Conservation (phyloP, 23 tunicate species). For the Diplosoma virens region DNA sequence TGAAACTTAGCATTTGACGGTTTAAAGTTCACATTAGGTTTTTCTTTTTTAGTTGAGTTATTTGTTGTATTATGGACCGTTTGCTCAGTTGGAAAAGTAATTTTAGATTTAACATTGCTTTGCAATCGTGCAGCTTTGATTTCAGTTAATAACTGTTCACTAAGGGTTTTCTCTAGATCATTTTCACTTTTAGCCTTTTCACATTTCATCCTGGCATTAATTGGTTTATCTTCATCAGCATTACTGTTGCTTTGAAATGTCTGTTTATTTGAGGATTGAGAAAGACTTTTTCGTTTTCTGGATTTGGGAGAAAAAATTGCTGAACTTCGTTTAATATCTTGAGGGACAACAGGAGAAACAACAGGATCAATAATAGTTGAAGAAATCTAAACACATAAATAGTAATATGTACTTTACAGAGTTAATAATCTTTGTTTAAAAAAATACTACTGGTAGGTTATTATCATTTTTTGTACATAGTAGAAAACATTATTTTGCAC, state of each 20-base stretch:
- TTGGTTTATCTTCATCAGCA: neutral
- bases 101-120: neutral
- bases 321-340: conserved; percentile 45
- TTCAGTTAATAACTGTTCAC: neutral
- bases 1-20: conserved; percentile 58
- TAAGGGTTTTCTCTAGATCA: neutral
- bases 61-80: neutral
- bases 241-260: neutral
- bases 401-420: too few species aligned
- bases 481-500: too few species aligned
- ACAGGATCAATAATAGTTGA: conserved; percentile 57
- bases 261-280: neutral
- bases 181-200: neutral
- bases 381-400: conserved; percentile 10
- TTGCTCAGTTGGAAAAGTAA: neutral
- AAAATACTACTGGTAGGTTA: too few species aligned
- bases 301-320: conserved; percentile 43
- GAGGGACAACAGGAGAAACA: conserved; percentile 86
- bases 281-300: conserved; percentile 32
- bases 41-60: neutral
- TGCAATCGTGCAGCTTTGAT: conserved; percentile 17
- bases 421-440: too few species aligned
- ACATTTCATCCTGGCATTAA: neutral
- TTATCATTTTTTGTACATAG: too few species aligned
- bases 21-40: conserved; percentile 12